phyloP scores from a whole-genome alignment of 2,113 vertebrate genomes.

The Nyctereutes procyonoides region DNA sequence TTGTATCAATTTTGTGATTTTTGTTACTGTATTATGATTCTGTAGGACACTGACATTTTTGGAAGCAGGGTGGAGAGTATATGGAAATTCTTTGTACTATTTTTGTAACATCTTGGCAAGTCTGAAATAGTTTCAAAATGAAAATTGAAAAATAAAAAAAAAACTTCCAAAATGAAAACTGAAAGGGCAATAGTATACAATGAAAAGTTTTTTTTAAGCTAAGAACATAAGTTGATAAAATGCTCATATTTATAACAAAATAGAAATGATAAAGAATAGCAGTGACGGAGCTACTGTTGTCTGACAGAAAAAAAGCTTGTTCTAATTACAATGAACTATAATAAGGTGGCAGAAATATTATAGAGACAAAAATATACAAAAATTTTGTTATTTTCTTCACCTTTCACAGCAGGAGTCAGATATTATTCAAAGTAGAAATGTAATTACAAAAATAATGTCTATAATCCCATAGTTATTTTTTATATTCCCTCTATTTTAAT shows the following conservation, averaged over 20 bases:
- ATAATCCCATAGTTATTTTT: not conserved
- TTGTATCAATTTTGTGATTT: not conserved
- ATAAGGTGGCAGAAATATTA: not conserved
- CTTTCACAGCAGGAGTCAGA: not conserved
- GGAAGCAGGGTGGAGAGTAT: not conserved
- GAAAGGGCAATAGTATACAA: not conserved
- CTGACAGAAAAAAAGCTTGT: not conserved
- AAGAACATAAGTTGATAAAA: not conserved
- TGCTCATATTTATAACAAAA: not conserved
- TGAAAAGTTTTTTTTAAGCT: not conserved
- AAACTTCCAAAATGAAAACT: not conserved
- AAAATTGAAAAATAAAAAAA: not conserved
- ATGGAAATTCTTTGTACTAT: not conserved
- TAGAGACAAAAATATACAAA: not conserved
- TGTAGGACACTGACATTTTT: not conserved
- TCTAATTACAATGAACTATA: not conserved
- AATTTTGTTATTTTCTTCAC: not conserved
- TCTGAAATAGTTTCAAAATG: constrained; percentile 1
- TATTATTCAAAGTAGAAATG: not conserved
- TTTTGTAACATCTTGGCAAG: not conserved
- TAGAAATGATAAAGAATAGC: not conserved
- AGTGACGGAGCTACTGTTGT: not conserved
- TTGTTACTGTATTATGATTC: not conserved
- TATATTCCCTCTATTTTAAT: not conserved
- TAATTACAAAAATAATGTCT: not conserved